phyloP scores from a whole-genome alignment of 1,140 invertebrate species.

The Pinna nobilis region DNA sequence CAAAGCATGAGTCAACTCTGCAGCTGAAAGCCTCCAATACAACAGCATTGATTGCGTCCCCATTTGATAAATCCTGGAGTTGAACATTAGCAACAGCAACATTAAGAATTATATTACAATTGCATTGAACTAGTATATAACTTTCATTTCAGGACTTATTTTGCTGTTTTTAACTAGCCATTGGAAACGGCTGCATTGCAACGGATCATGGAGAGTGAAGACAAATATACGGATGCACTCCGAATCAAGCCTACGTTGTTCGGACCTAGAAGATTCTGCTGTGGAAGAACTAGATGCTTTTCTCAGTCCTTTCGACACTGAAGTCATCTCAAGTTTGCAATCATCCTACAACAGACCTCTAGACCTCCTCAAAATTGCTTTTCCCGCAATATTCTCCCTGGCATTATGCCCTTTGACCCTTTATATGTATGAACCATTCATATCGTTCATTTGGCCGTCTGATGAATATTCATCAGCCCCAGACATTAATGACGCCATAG shows the following conservation, averaged over 20 bases:
- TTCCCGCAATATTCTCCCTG: constrained; percentile 54
- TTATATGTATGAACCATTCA: constrained; percentile 53
- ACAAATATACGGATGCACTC: background rate
- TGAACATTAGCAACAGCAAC: too few species aligned
- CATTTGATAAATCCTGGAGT: too few species aligned
- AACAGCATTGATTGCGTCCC: too few species aligned
- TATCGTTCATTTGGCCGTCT: constrained; percentile 49
- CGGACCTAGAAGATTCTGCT: background rate
- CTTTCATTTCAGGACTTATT: background rate
- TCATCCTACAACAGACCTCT: constrained; percentile 45
- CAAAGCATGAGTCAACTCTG: too few species aligned
- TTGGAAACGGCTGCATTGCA: background rate
- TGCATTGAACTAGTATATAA: background rate
- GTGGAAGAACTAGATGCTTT: constrained; percentile 29
- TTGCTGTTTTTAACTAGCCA: background rate
- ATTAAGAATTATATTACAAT: background rate
- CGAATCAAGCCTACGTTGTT: background rate
- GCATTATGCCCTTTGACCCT: constrained; percentile 56
- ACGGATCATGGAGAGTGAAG: background rate
- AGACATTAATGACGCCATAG: constrained; percentile 62
- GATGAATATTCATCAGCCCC: constrained; percentile 39
- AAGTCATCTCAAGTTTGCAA: constrained; percentile 50
- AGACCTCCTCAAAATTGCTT: constrained; percentile 52
- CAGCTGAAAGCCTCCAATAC: too few species aligned
- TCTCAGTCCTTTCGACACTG: constrained; percentile 45